Evolutionary conservation across 2,113 vertebrate genomes (phyloP), one percentile per base, ranked within the genome.

Genomic region (Corydoras sp.): DNA sequence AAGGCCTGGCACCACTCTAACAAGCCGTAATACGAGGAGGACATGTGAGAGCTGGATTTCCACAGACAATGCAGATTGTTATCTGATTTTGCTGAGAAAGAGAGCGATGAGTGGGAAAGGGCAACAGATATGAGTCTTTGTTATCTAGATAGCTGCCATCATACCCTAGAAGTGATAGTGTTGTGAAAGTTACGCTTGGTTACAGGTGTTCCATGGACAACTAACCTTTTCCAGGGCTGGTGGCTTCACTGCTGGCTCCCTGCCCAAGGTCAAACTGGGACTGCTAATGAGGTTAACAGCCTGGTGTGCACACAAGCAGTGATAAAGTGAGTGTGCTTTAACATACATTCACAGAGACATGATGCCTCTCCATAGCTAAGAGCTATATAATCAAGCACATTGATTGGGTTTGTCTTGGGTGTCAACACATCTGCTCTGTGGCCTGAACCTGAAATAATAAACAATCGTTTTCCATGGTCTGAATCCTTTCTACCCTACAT

Each of bases 1-100:
- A 67, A 71, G 9, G 48, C 35, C 9, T 31, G 68, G 53, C 43
- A 65, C 50, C 13, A 30, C 53, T 65, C 3, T 64, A 55, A 73
- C 63, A 69, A 65, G 66, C 56, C 53, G 71, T 69, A 73, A 77
- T 77, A 15, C 60, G 54, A 72, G 61, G 43, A 64, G 53, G 61
- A 10, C 32, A 50, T 50, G 62, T 15, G 35, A 30, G 13, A 11
- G 18, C 35, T 48, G 55, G 58, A 64, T 73, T 77, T 73, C 76
- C 66, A 58, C 24, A 59, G 31, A 54, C 49, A 4, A n/a, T 65
- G 71, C 71, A 73, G 76, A 77, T 73, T 49, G 12, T 43, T 69
- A 68, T 72, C 66, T 61, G 49, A 65, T 65, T 43, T 69, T 69
- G 65, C 56, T 64, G 5, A 69, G 70, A 14, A 11, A 54, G 11